Conservation (phyloP, 2,888 invertebrate genomes). For the Ectemnius lituratus region DNA sequence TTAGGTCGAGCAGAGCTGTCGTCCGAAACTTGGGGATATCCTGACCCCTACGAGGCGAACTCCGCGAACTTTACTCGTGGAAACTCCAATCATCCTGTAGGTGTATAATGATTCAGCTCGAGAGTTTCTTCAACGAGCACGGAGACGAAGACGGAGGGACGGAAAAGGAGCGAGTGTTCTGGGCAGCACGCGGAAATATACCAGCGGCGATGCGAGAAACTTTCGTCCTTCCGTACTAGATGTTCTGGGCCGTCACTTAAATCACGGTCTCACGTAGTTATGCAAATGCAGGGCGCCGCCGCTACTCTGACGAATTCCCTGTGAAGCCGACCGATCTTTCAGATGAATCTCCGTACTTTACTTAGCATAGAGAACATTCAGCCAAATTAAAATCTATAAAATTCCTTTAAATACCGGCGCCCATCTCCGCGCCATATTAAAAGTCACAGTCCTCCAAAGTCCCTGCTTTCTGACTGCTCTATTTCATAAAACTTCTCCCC, state of each 20-base stretch:
- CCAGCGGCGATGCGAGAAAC: slow-evolving; percentile 48
- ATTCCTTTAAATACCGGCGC: too few species aligned
- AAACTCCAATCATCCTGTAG: slow-evolving; percentile 24
- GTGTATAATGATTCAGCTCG: slow-evolving; percentile 15
- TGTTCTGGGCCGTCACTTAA: slow-evolving; percentile 60
- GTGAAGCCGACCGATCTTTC: slow-evolving; percentile 7
- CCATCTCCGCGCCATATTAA: too few species aligned
- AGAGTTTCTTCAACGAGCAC: background rate
- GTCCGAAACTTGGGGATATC: slow-evolving; percentile 30
- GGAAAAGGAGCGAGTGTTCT: too few species aligned
- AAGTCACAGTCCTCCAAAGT: too few species aligned
- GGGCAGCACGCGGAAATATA: slow-evolving; percentile 22
- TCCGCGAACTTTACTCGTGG: slow-evolving; percentile 6
- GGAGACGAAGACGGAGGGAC: too few species aligned
- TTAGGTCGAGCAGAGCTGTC: background rate
- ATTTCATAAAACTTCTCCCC: too few species aligned
- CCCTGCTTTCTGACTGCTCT: too few species aligned
- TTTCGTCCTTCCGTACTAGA: slow-evolving; percentile 55
- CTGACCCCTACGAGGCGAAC: slow-evolving; percentile 10
- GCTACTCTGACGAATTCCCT: slow-evolving; percentile 1
- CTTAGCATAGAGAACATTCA: too few species aligned
- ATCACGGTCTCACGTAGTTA: slow-evolving; percentile 62
- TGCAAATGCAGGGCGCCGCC: slow-evolving; percentile 57
- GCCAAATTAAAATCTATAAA: too few species aligned
- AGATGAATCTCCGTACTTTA: background rate